Evolutionary conservation across 1,140 invertebrate genomes (phyloP), one percentile per base, ranked within the genome.

Genomic region (Aphaenogaster ashmeadi): DNA sequence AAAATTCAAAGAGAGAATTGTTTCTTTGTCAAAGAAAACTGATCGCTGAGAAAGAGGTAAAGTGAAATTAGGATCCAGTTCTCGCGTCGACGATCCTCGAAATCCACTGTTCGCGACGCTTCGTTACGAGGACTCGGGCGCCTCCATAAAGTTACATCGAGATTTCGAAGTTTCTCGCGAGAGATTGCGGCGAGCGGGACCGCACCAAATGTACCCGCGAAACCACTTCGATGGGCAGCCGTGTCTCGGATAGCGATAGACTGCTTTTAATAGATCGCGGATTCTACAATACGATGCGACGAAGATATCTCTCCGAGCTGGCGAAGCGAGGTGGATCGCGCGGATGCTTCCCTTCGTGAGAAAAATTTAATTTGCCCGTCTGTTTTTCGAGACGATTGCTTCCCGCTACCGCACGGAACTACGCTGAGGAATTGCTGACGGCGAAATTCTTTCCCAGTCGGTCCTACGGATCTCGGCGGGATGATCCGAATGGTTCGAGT

Each of bases 351-450:
- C 27, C 41, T 62, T 38, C 56, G 54, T 41, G 27, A 62, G 80
- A 58, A 67, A 84, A 75, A 84, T 84, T 84, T 84, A 60, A 84
- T 84, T 84, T 84, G 69, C 54, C 56, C 80, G 69, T 84, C 80
- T 75, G 69, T 84, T 84, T 84, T 84, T 84, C 69, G 69, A 84
- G 80, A 74, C 67, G 80, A 84, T 75, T 75, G 80, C 80, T 84
- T 75, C 13, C 27, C 80, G n/a, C 33, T 41, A 44, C 41, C 80
- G 80, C 66, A 52, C 13, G 64, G 47, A 52, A 83, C 80, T 47
- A 56, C 67, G 41, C 80, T 50, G 69, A 58, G 69, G 27, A 84
- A 75, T 84, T 72, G 80, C 69, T 84, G 54, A 84, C 54, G 69
- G 80, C 69, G 69, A 75, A 50, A 75, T 75, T 84, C 80, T 50